These are phyloP conservation scores for Meteorus colon DNA, from an alignment of 2,888 invertebrate genomes.

Conservation along the genomic window DNA sequence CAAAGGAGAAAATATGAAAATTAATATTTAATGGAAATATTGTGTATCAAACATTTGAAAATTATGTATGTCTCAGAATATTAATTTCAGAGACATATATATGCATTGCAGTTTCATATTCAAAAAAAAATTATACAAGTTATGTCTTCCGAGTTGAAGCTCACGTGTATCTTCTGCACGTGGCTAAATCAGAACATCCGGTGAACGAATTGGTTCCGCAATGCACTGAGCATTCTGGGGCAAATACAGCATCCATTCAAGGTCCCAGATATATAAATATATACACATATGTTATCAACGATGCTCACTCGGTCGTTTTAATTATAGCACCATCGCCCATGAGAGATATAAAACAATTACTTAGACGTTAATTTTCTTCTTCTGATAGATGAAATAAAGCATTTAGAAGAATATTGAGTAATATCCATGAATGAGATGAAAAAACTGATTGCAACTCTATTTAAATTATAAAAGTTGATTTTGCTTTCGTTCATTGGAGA, in stretches of 20 bases:
- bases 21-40: no score
- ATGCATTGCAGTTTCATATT: background rate
- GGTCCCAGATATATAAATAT: conserved; percentile 21
- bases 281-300: background rate
- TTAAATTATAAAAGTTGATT: no score
- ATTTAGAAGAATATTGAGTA: background rate
- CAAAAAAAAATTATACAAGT: background rate
- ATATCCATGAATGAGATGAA: background rate
- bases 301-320: background rate
- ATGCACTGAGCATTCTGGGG: conserved; percentile 38
- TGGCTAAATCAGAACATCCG: conserved; percentile 44
- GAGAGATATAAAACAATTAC: background rate
- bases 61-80: no score
- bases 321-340: background rate
- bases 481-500: no score
- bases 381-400: background rate
- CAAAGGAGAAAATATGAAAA: no score
- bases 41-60: no score
- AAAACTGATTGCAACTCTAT: no score
- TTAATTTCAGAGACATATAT: no score
- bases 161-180: conserved; percentile 38
- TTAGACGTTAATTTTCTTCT: background rate
- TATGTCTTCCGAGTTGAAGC: background rate
- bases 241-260: conserved; percentile 36
- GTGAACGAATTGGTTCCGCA: conserved; percentile 41